Base-by-base conservation (phyloP, 2,888 invertebrate species). In the Palloptera scutellata region DNA sequence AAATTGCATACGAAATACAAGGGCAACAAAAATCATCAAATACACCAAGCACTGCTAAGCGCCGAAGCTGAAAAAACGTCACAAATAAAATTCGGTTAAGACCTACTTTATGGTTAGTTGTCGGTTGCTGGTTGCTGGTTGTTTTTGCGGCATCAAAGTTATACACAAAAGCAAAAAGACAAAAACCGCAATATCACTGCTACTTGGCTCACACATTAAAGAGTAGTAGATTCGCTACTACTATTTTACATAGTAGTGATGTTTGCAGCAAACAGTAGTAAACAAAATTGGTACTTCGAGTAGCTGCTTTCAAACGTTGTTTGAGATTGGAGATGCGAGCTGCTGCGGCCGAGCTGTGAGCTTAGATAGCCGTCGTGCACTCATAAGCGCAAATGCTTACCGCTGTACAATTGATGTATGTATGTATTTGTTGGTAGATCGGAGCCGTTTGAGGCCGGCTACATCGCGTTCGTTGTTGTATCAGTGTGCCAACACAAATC, bases 131-230 rank as follows among this genome's bases (percentile, higher is more conserved):
- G n/a, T 53, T 43, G 41, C 20, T 30, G 8, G n/a, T 53, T 30
- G 30, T 48, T 13, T 48, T 48, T 15, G 48, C 12, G 48, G 48
- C 10, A n/a, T 11, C 48, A 1, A 15, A 13, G 48, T 13, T 48
- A 48, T 61, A 55, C 65, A 30, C 48, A 53, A 63, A 73, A 48
- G 1, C 48, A 41, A 53, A 63, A 73, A 48, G 1, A 8, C 10
- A 15, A 48, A 48, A 73, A 73, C 58, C 67, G 74, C 71, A 76
- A 57, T 75, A 69, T 77, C 78, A 77, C 72, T 11, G 15, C 58
- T 8, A n/a, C 30, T 30, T 19, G 43, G 40, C 59, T 41, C 40
- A 30, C 1, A 42, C 3, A n/a, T 19, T 17, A 45, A 64, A 58
- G 73, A 65, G 76, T 70, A 74, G 69, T 69, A 75, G 70, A 72